These are phyloP conservation scores for Heteromyza rotundicornis DNA, from an alignment of 2,888 invertebrate species.

Conservation along the genomic window DNA sequence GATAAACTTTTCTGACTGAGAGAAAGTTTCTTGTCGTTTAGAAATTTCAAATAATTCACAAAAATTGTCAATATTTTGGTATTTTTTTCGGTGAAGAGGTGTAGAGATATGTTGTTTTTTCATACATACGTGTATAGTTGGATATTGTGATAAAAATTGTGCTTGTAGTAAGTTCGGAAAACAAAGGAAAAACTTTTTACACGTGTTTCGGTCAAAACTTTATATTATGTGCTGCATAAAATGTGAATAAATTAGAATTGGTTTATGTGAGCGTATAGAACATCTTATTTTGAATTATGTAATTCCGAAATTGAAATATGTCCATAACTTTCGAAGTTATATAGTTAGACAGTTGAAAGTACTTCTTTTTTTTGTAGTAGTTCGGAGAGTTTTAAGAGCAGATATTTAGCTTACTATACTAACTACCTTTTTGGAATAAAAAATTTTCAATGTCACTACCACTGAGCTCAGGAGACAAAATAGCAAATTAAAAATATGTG, in stretches of 20 bases:
- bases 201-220: conserved; percentile 13
- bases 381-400: too few relatives aligned
- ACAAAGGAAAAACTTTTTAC: background rate
- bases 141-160: background rate
- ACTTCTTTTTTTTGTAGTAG: too few relatives aligned
- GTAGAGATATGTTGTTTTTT: background rate
- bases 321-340: too few relatives aligned
- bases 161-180: background rate
- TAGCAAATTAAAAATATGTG: too few relatives aligned
- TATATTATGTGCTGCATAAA: background rate
- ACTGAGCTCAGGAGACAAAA: too few relatives aligned
- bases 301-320: too few relatives aligned
- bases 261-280: too few relatives aligned
- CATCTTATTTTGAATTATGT: too few relatives aligned
- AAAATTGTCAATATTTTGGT: background rate
- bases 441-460: too few relatives aligned
- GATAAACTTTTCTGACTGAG: background rate
- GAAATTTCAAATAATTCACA: background rate
- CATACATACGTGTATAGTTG: background rate
- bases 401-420: too few relatives aligned
- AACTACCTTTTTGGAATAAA: too few relatives aligned
- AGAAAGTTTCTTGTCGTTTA: background rate
- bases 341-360: too few relatives aligned
- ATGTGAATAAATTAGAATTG: conserved; percentile 9
- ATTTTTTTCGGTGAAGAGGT: background rate